Evolutionary conservation across 2,888 invertebrate species (phyloP).

Genomic region (Tetrapedia diversipes): DNA sequence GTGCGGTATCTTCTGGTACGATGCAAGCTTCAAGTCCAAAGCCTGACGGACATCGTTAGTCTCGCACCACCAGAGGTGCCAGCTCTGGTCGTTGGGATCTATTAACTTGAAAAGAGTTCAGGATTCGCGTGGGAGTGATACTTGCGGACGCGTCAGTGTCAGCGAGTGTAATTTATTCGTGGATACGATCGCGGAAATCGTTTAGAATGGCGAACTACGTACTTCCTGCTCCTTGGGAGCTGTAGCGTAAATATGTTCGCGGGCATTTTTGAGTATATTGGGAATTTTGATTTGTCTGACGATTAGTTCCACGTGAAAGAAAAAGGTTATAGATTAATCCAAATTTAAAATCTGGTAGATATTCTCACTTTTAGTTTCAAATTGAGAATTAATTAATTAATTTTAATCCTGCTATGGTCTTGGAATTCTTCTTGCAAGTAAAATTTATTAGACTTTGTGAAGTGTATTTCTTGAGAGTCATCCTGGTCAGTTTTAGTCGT

Average conservation of each 20-base stretch:
- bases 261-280: not conserved
- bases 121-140: not conserved
- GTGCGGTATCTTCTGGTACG: conserved; percentile 84
- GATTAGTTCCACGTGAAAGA: too few relatives aligned
- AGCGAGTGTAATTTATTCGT: conserved; percentile 9
- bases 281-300: too few relatives aligned
- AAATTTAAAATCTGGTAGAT: too few relatives aligned
- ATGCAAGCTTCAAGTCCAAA: conserved; percentile 69
- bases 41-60: conserved; percentile 83
- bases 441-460: too few relatives aligned
- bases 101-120: conserved; percentile 69
- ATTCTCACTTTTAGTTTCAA: too few relatives aligned
- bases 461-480: too few relatives aligned
- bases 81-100: conserved; percentile 78
- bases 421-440: too few relatives aligned
- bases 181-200: conserved; percentile 7
- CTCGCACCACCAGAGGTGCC: conserved; percentile 87
- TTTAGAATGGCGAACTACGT: conserved; percentile 1
- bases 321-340: too few relatives aligned
- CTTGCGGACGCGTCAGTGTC: not conserved
- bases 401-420: too few relatives aligned
- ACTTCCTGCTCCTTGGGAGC: conserved; percentile 10
- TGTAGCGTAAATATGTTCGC: not conserved
- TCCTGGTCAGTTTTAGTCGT: too few relatives aligned
- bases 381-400: too few relatives aligned